Evolutionary conservation across 2,797 vertebrate genomes (phyloP).

Genomic region (Takifugu rubripes): DNA sequence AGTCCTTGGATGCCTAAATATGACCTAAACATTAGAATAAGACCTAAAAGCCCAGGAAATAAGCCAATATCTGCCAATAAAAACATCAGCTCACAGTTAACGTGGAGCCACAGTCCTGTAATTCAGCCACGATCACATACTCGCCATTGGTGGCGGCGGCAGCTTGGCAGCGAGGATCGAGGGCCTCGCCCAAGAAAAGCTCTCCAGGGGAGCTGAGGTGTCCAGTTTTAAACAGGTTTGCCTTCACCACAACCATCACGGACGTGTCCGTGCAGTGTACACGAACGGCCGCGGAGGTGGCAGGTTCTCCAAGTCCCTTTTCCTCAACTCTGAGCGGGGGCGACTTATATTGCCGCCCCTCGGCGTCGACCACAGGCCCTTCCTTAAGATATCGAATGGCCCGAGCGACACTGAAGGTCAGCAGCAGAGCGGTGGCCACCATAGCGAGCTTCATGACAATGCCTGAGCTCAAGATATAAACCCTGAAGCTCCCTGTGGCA

Average conservation of each 20-base stretch:
- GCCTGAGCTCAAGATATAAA: no score
- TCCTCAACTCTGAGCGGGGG: not conserved
- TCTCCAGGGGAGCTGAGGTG: slow-evolving; percentile 18
- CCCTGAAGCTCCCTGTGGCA: no score
- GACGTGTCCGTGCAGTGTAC: slow-evolving; percentile 30
- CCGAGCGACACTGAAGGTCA: not conserved
- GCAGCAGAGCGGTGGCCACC: slow-evolving; percentile 4
- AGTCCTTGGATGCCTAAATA: slow-evolving; percentile 31
- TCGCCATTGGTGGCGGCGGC: slow-evolving; percentile 14
- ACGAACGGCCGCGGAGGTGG: not conserved
- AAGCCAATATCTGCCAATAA: not conserved
- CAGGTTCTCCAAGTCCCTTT: not conserved
- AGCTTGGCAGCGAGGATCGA: slow-evolving; percentile 21
- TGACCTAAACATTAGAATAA: not conserved
- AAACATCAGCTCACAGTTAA: slow-evolving; percentile 27
- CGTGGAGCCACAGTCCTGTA: slow-evolving; percentile 48
- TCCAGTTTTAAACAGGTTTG: slow-evolving; percentile 30
- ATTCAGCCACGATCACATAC: slow-evolving; percentile 31
- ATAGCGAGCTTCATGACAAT: no score
- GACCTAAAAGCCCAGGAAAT: not conserved
- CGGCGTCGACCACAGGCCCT: slow-evolving; percentile 36
- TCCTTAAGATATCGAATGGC: slow-evolving; percentile 36
- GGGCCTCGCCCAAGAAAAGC: slow-evolving; percentile 30
- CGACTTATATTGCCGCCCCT: slow-evolving; percentile 47
- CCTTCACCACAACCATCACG: slow-evolving; percentile 43